These are phyloP conservation scores for Apodemus speciosus DNA, from an alignment of 2,113 vertebrate species.

Conservation along the genomic window DNA sequence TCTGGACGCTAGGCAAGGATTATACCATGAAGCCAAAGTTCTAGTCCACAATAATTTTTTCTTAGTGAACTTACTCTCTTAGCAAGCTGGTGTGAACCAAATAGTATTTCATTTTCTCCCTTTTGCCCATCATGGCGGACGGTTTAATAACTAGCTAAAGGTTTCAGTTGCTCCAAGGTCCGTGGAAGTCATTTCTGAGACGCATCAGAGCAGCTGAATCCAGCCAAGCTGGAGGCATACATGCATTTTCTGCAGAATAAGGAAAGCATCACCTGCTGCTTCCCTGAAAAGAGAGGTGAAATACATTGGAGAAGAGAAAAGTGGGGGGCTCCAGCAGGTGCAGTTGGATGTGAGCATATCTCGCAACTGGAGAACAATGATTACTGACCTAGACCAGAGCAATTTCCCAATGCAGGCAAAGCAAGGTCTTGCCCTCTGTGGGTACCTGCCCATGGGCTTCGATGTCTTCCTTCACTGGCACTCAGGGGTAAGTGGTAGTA, in stretches of 20 bases:
- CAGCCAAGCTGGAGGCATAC: neutral
- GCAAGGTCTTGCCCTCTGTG: neutral
- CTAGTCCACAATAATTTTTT: neutral
- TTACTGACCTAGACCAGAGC: neutral
- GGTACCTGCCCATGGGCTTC: neutral
- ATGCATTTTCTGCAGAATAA: neutral
- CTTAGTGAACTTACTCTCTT: neutral
- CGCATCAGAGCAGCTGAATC: neutral
- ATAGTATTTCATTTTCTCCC: neutral
- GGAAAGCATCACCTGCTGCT: neutral
- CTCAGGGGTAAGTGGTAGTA: neutral
- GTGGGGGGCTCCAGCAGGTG: neutral
- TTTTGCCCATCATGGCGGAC: neutral
- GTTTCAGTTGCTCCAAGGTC: neutral
- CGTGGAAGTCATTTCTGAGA: neutral
- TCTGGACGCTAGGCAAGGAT: neutral
- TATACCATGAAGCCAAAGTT: neutral
- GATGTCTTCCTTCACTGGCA: constrained; percentile 47
- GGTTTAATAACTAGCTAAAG: neutral
- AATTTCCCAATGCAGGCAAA: neutral
- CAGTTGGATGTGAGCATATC: neutral
- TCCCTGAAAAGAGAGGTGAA: neutral
- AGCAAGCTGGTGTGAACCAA: neutral
- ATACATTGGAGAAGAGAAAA: neutral
- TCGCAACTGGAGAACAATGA: neutral